These are phyloP conservation scores for Drosophila kambysellisi DNA, from an alignment of 2,888 invertebrate genomes.

Conservation along the genomic window DNA sequence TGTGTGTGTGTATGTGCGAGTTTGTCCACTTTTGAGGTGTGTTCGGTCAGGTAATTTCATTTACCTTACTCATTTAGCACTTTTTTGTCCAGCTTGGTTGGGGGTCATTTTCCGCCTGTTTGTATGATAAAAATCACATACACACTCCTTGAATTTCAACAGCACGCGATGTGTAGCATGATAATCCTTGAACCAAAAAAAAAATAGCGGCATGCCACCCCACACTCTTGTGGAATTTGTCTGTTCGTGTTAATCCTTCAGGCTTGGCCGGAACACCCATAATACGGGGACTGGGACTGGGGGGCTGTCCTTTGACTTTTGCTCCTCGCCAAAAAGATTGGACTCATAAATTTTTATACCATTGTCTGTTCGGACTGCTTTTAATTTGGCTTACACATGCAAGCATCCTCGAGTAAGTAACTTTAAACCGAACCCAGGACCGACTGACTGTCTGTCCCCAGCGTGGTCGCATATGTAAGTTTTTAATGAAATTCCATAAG, in stretches of 20 bases:
- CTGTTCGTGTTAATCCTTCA: constrained; percentile 51
- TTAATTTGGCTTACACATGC: constrained; percentile 73
- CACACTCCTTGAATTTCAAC: constrained; percentile 84
- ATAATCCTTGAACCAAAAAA: constrained; percentile 79
- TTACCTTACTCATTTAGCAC: constrained; percentile 81
- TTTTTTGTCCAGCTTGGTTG: constrained; percentile 40
- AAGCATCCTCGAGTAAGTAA: constrained; percentile 35
- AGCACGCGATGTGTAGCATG: constrained; percentile 84
- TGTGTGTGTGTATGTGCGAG: constrained; percentile 5
- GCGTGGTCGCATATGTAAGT: constrained; percentile 20
- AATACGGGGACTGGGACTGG: constrained; percentile 14
- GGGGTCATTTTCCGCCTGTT: constrained; percentile 74
- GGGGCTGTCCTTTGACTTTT: constrained; percentile 65
- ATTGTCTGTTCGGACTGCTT: constrained; percentile 52
- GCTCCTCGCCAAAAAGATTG: constrained; percentile 55
- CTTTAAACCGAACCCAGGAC: constrained; percentile 38
- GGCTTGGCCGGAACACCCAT: constrained; percentile 42
- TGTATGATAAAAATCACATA: constrained; percentile 85
- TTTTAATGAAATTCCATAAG: constrained; percentile 75
- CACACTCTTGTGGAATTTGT: constrained; percentile 42
- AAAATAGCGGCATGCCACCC: constrained; percentile 11
- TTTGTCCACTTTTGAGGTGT: constrained; percentile 74
- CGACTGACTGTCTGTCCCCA: neutral
- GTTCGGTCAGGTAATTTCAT: constrained; percentile 81
- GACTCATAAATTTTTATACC: constrained; percentile 71